These are phyloP conservation scores for Nasonia longicornis DNA, from an alignment of 1,140 invertebrate genomes.

Conservation along the genomic window DNA sequence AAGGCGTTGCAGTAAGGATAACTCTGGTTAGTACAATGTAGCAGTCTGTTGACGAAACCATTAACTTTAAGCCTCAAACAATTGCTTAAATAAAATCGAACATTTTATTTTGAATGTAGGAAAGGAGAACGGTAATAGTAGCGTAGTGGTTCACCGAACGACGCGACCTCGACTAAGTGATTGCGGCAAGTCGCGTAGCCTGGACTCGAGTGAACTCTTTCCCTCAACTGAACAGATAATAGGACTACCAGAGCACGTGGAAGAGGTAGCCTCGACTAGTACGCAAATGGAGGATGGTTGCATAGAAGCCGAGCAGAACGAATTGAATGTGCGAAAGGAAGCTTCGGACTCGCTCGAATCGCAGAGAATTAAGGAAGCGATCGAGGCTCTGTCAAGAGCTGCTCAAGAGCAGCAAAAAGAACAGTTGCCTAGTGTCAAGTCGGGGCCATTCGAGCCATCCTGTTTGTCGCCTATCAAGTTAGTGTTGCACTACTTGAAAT, in stretches of 20 bases:
- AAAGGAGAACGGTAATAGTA: background rate
- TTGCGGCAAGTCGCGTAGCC: conserved; percentile 84
- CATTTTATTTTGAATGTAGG: background rate
- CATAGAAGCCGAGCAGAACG: conserved; percentile 27
- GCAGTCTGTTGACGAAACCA: background rate
- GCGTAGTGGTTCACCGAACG: conserved; percentile 55
- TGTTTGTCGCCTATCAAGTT: conserved; percentile 41
- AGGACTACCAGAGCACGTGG: conserved; percentile 58
- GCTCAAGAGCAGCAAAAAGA: background rate
- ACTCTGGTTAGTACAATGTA: background rate
- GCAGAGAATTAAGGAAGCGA: background rate
- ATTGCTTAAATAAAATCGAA: background rate
- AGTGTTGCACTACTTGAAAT: conserved; percentile 11
- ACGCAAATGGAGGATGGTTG: background rate
- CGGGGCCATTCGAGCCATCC: background rate
- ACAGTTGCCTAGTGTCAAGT: background rate
- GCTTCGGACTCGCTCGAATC: background rate
- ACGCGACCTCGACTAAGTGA: conserved; percentile 75
- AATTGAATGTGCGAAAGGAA: conserved; percentile 35
- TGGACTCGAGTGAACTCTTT: conserved; percentile 84
- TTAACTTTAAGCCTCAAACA: background rate
- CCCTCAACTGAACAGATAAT: conserved; percentile 65
- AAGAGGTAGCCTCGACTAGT: conserved; percentile 53
- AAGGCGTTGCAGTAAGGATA: conserved; percentile 52
- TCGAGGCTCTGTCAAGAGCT: background rate